Evolutionary conservation across 2,797 vertebrate species (phyloP).

Genomic region (Brachyrhaphis roseni): DNA sequence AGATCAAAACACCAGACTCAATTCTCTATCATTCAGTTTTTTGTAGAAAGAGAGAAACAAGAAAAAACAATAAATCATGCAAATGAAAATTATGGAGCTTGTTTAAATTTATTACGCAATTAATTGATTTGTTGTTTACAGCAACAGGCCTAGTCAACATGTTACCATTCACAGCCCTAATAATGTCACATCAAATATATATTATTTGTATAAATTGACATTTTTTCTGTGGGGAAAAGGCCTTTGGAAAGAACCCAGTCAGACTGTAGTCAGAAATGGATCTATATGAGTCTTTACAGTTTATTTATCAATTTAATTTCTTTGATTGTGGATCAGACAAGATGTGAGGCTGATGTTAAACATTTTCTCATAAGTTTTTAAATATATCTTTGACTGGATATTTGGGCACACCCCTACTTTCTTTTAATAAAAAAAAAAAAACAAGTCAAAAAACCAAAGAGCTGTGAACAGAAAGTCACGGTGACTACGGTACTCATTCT

Average conservation of each 20-base stretch:
- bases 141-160: too few relatives aligned
- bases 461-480: slow-evolving; percentile 8
- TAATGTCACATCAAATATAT: too few relatives aligned
- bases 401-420: neutral
- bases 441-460: neutral
- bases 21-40: too few relatives aligned
- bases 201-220: too few relatives aligned
- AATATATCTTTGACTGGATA: neutral
- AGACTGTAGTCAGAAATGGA: neutral
- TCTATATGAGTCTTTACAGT: neutral
- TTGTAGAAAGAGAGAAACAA: too few relatives aligned
- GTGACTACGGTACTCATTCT: slow-evolving; percentile 1
- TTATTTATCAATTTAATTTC: neutral
- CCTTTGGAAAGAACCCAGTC: neutral
- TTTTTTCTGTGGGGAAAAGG: too few relatives aligned
- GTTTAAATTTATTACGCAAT: too few relatives aligned
- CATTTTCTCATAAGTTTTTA: neutral
- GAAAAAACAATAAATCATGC: too few relatives aligned
- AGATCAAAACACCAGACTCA: too few relatives aligned
- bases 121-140: too few relatives aligned
- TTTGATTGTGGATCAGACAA: neutral
- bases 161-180: too few relatives aligned
- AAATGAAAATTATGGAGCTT: too few relatives aligned
- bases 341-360: neutral
- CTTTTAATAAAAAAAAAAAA: neutral